Conservation (phyloP, 1,140 invertebrate genomes). For the Zaprionus vittiger region DNA sequence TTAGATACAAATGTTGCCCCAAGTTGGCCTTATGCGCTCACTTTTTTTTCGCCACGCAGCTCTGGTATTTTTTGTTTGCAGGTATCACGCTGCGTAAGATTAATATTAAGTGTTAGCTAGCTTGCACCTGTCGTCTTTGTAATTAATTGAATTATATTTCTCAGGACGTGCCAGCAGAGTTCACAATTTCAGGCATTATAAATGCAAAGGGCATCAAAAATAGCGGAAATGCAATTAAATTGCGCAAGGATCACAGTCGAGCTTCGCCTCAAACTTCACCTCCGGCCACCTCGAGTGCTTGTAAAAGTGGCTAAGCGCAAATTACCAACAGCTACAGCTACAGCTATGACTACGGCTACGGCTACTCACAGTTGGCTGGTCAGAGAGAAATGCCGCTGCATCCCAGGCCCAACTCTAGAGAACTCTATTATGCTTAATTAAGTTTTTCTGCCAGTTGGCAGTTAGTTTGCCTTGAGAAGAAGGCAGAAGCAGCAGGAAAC, state of each 20-base stretch:
- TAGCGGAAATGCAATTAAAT: slow-evolving; percentile 82
- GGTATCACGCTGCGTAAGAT: slow-evolving; percentile 65
- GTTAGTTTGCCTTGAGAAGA: slow-evolving; percentile 39
- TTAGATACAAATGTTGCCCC: slow-evolving; percentile 72
- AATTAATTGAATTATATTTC: slow-evolving; percentile 83
- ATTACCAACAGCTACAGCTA: slow-evolving; percentile 70
- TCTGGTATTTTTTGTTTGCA: slow-evolving; percentile 14
- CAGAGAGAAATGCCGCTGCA: slow-evolving; percentile 46
- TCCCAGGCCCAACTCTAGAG: not conserved
- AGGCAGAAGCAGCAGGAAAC: slow-evolving; percentile 8
- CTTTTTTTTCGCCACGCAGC: not conserved
- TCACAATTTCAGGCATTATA: slow-evolving; percentile 57
- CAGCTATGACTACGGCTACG: slow-evolving; percentile 57
- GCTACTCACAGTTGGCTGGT: slow-evolving; percentile 61
- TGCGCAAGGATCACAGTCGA: slow-evolving; percentile 35
- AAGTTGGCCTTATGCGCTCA: slow-evolving; percentile 36
- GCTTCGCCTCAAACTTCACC: not conserved
- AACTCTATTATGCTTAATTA: slow-evolving; percentile 79
- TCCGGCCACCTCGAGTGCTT: slow-evolving; percentile 36
- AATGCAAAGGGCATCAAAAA: slow-evolving; percentile 80
- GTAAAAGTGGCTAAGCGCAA: slow-evolving; percentile 77
- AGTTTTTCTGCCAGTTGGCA: slow-evolving; percentile 56
- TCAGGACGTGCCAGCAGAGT: slow-evolving; percentile 57
- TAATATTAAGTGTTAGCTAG: slow-evolving; percentile 70
- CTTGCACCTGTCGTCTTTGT: slow-evolving; percentile 75